Conservation (phyloP, 2,797 vertebrate genomes). For the Chiroxiphia lanceolata region DNA sequence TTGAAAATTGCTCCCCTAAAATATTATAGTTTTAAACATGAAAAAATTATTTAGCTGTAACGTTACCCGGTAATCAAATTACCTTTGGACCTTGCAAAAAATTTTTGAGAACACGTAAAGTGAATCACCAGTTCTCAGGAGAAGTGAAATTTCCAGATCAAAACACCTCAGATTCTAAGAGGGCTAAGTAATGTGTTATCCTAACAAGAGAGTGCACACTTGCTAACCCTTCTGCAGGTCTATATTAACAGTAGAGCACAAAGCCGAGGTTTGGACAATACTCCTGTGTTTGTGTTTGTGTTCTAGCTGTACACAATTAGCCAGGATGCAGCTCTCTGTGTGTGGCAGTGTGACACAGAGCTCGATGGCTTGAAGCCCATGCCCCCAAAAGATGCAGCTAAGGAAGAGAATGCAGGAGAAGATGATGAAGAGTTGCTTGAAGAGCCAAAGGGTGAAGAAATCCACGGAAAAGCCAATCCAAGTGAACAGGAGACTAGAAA, state of each 20-base stretch:
- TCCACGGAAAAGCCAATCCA: slow-evolving; percentile 79
- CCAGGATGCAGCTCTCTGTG: slow-evolving; percentile 88
- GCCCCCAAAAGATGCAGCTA: slow-evolving; percentile 24
- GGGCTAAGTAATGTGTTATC: background rate
- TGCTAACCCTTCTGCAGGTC: background rate
- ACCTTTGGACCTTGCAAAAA: background rate
- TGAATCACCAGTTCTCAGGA: background rate
- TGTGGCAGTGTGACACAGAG: slow-evolving; percentile 93
- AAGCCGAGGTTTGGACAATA: fast-evolving
- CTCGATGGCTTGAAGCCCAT: slow-evolving; percentile 79
- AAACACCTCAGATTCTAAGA: background rate
- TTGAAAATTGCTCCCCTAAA: background rate
- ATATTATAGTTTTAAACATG: background rate
- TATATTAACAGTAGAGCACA: background rate
- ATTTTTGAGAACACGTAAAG: background rate
- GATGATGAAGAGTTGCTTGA: slow-evolving; percentile 62
- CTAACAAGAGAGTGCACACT: background rate
- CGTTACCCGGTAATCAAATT: background rate
- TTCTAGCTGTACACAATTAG: slow-evolving; percentile 91
- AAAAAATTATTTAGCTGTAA: background rate
- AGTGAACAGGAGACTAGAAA: slow-evolving; percentile 71
- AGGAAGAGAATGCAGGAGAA: slow-evolving; percentile 38
- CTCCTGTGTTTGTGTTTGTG: background rate
- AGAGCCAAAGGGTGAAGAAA: slow-evolving; percentile 74
- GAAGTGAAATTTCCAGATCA: background rate